Evolutionary conservation across 2,113 vertebrate genomes (phyloP).

Genomic region (Corythornis cristatus): DNA sequence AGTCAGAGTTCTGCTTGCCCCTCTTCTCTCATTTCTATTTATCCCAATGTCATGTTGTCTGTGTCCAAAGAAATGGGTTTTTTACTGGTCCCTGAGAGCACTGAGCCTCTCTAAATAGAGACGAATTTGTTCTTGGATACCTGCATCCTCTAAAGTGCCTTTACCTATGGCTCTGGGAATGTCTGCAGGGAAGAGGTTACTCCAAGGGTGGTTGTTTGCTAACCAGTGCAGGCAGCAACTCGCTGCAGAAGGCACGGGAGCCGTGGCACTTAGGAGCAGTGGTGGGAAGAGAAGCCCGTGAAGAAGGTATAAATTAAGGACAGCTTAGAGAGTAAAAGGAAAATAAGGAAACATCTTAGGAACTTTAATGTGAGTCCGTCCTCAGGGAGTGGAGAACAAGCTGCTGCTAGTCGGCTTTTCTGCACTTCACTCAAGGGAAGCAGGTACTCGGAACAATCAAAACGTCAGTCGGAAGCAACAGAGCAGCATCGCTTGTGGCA

Average conservation of each 20-base stretch:
- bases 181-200: not conserved
- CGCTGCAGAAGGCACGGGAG: rapidly evolving
- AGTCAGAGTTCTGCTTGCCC: not conserved
- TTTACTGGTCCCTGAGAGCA: not conserved
- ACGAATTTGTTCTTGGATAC: not conserved
- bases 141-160: not conserved
- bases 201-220: rapidly evolving
- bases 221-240: rapidly evolving
- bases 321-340: not conserved
- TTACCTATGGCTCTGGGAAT: not conserved
- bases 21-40: not conserved
- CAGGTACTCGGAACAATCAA: not conserved
- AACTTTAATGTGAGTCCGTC: not conserved
- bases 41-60: rapidly evolving
- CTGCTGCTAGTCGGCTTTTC: not conserved
- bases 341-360: not conserved
- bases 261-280: not conserved
- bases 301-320: not conserved
- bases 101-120: not conserved
- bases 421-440: rapidly evolving
- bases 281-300: not conserved
- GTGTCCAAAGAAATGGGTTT: not conserved
- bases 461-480: not conserved
- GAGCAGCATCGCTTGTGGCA: not conserved
- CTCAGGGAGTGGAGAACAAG: not conserved